Conservation (phyloP, 2,113 vertebrate genomes). For the Salvelinus namaycush region DNA sequence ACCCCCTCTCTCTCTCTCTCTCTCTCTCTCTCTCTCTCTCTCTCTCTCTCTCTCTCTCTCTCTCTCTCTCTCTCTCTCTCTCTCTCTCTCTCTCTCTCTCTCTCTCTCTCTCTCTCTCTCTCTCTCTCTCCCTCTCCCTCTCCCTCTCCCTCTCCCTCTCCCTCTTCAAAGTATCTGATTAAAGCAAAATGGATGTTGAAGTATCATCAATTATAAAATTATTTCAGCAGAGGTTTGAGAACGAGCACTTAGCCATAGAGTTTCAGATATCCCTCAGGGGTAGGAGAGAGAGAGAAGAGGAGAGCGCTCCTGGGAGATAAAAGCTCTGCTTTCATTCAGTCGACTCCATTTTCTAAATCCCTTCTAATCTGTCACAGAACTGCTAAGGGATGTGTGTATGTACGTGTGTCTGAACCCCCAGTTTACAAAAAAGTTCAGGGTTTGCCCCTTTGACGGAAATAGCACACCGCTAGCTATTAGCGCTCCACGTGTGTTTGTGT, state of each 20-base stretch:
- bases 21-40: no score
- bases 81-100: no score
- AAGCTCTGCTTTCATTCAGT: background rate
- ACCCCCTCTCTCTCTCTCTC: no score
- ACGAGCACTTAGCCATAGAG: background rate
- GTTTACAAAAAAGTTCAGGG: background rate
- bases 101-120: no score
- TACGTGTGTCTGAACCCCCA: no score
- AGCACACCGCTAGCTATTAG: background rate
- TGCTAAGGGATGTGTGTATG: background rate
- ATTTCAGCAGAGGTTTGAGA: background rate
- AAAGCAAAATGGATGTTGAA: slow-evolving; percentile 4
- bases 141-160: no score
- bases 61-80: background rate
- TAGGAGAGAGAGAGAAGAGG: background rate
- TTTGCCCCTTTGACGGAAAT: background rate
- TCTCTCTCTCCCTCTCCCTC: no score
- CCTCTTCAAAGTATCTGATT: background rate
- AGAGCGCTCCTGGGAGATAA: background rate
- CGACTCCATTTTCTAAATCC: slow-evolving; percentile 1
- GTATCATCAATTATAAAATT: background rate
- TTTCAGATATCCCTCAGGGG: background rate
- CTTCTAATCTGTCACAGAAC: slow-evolving; percentile 1
- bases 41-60: no score
- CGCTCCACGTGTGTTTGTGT: background rate